These are phyloP conservation scores for Ailurus styani DNA, from an alignment of 2,113 vertebrate genomes.

Conservation along the genomic window DNA sequence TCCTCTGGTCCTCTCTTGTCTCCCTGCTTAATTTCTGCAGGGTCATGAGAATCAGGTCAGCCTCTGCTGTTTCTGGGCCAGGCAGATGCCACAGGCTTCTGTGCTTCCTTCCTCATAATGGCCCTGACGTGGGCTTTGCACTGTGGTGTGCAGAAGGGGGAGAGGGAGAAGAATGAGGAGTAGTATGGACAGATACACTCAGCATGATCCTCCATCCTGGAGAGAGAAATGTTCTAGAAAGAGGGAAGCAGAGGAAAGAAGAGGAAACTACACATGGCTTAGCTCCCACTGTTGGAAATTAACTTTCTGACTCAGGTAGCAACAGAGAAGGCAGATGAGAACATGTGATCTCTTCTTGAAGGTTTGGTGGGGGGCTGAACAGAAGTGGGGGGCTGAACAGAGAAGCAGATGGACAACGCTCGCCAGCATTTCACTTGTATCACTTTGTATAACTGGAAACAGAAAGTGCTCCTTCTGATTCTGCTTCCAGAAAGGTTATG, in stretches of 20 bases:
- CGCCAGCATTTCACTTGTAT: not conserved
- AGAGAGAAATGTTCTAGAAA: not conserved
- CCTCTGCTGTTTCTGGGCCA: not conserved
- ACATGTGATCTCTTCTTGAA: not conserved
- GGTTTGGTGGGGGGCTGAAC: not conserved
- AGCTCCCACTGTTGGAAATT: not conserved
- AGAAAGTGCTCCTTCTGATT: not conserved
- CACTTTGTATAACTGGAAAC: not conserved
- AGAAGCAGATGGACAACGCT: not conserved
- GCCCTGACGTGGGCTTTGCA: not conserved
- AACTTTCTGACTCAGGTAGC: not conserved
- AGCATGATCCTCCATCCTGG: too few relatives aligned
- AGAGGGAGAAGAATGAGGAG: not conserved
- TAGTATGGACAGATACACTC: not conserved
- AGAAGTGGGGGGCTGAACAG: not conserved
- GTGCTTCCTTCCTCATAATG: not conserved
- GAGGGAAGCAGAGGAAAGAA: not conserved
- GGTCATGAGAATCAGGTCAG: not conserved
- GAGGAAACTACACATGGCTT: not conserved
- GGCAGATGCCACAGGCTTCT: not conserved
- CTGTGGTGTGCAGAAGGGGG: not conserved
- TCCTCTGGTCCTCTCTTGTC: not conserved
- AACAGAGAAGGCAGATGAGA: not conserved
- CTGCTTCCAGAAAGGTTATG: not conserved
- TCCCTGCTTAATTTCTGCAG: not conserved